Percentiles rank a stretch among this genome's conserved stretches.
Evolutionary conservation across 2,797 vertebrate species (phyloP).

Genomic region (Sebastes minor): DNA sequence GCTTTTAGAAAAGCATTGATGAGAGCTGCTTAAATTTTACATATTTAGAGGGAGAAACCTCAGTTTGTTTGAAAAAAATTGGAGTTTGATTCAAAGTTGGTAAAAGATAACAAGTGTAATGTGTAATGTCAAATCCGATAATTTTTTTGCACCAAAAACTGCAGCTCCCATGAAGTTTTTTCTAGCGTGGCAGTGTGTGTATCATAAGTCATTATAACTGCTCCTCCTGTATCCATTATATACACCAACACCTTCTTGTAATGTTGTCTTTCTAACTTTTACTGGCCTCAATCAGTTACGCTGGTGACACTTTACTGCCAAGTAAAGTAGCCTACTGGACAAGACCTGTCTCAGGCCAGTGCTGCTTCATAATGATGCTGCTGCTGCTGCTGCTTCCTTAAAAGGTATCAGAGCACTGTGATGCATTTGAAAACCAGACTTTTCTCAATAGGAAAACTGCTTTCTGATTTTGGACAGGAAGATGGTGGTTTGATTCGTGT

Average conservation of each 20-base stretch:
- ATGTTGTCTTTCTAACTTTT: neutral
- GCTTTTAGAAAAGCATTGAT: neutral
- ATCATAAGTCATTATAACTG: rapidly evolving
- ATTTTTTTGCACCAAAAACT: neutral
- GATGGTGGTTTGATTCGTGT: slow-evolving; percentile 18
- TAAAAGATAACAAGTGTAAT: neutral
- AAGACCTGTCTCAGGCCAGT: neutral
- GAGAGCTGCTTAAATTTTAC: neutral
- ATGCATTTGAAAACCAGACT: neutral
- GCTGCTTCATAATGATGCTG: neutral
- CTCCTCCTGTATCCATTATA: neutral
- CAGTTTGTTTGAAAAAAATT: neutral
- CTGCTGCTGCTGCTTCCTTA: slow-evolving; percentile 28
- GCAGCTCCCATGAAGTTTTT: neutral
- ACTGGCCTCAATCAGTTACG: neutral
- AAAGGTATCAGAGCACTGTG: neutral
- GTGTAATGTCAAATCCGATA: neutral
- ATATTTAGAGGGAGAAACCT: neutral
- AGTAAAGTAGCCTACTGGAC: neutral
- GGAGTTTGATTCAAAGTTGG: neutral
- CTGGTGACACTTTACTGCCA: neutral
- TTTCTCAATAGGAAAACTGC: neutral
- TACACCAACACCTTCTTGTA: neutral
- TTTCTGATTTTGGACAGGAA: slow-evolving; percentile 7
- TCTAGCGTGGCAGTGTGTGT: too few species aligned